These are phyloP conservation scores for Nemopilema nomurai DNA, from an alignment of 30 jellyfish, hydroid and myxozoan genomes.

Conservation along the genomic window DNA sequence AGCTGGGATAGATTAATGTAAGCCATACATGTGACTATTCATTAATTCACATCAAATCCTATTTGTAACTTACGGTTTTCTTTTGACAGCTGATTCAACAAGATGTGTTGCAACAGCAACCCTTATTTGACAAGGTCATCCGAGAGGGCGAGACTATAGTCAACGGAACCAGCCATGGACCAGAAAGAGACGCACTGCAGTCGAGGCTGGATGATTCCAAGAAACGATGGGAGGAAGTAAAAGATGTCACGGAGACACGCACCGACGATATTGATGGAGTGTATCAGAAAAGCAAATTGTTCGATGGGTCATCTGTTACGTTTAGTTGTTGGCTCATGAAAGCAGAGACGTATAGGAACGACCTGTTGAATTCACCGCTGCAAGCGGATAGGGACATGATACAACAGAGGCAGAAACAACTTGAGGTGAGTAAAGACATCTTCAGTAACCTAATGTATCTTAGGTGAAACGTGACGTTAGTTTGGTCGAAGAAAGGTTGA, in stretches of 20 bases:
- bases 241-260: constrained; percentile 60
- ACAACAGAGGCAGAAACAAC: constrained; percentile 45
- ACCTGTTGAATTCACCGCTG: constrained; percentile 19
- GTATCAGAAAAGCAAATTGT: constrained; percentile 67
- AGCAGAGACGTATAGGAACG: constrained; percentile 71
- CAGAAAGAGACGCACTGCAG: constrained; percentile 81
- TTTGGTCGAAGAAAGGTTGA: too few species aligned
- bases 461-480: neutral
- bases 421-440: constrained; percentile 64
- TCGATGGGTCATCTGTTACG: constrained; percentile 68
- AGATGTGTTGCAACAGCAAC: constrained; percentile 81
- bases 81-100: constrained; percentile 76
- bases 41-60: neutral
- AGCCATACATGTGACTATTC: neutral
- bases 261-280: constrained; percentile 64
- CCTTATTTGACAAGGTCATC: constrained; percentile 78
- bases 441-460: neutral
- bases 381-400: constrained; percentile 33
- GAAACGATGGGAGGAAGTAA: constrained; percentile 77
- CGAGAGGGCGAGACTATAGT: constrained; percentile 70
- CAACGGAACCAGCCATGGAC: constrained; percentile 79
- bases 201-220: constrained; percentile 59
- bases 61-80: neutral
- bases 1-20: too few species aligned
- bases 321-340: constrained; percentile 83